A percentile compares a stretch with the other conserved stretches of the same genome.
Evolutionary conservation across 53 echinoderm and acorn worm genomes (phyloP).

Genomic region (Henricia sp.): DNA sequence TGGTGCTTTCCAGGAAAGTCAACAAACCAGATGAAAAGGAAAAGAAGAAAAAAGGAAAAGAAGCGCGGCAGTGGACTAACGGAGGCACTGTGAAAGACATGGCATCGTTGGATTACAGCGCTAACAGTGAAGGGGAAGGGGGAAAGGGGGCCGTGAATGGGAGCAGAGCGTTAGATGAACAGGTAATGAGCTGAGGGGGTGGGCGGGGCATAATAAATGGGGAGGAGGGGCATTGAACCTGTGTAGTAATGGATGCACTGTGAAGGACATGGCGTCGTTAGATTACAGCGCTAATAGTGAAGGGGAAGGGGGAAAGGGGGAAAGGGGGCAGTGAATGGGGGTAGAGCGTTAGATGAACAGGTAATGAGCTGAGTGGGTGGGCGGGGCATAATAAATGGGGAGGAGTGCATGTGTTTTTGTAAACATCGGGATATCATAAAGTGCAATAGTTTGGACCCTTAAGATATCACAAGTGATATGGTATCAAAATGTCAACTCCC

Average conservation of each 20-base stretch:
- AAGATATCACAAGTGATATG: too few relatives aligned
- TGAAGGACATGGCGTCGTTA: too few relatives aligned
- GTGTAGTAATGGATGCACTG: too few relatives aligned
- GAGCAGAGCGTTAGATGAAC: conserved; percentile 36
- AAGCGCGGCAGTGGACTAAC: conserved; percentile 71
- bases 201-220: not conserved
- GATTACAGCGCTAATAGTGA: conserved; percentile 27
- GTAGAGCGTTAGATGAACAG: not conserved
- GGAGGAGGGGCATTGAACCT: too few relatives aligned
- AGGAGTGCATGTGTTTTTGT: too few relatives aligned
- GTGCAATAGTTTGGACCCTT: too few relatives aligned
- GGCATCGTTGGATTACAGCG: conserved; percentile 77
- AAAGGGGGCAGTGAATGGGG: not conserved
- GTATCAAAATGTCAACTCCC: too few relatives aligned
- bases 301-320: not conserved
- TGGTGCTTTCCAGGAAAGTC: conserved; percentile 35
- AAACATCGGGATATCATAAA: too few relatives aligned
- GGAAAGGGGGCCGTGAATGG: conserved; percentile 41
- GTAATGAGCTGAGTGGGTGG: not conserved
- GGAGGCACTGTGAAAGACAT: conserved; percentile 75
- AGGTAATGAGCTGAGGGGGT: not conserved
- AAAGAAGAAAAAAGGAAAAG: conserved; percentile 81
- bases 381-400: not conserved
- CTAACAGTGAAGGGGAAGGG: conserved; percentile 46
- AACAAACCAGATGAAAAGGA: conserved; percentile 3